Evolutionary conservation across 2,797 vertebrate species (phyloP), one percentile per base, ranked within the genome.

Genomic region (Pseudochirops cupreus): DNA sequence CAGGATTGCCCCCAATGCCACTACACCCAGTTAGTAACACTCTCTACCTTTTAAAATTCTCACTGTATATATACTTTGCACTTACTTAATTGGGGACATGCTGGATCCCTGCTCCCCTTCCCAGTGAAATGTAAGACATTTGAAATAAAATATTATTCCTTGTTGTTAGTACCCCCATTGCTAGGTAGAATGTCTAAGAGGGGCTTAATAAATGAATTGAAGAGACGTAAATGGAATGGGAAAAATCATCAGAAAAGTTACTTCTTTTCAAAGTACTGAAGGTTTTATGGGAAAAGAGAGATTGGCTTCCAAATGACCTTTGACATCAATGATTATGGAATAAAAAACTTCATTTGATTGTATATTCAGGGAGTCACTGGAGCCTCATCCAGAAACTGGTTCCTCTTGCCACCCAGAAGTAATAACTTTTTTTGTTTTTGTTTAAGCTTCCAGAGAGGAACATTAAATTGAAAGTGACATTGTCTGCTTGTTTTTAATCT

Each of bases 381-480:
- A 54, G 29, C 91, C n/a, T 26, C 55, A 90, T 91, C 55, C 56
- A 55, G 52, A 95, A 59, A 94, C n/a, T n/a, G 31, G 14, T 92
- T 67, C 3, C 90, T 62, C 95, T 93, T 87, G 62, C 2, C 58
- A 39, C 39, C 67, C 59, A 0, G 46, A 95, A 93, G 90, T 94
- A 56, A 33, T 54, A 39, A 74, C n/a, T 74, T 74, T 74, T 67
- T 93, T 94, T n/a, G 50, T 94, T 96, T 96, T 96, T 55, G 39
- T 94, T 91, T 93, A 94, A 56, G 50, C 90, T 95, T 95, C 95
- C 59, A 94, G 94, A 94, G 26, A 39, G 91, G 18, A 94, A 29
- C 55, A 54, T 94, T 94, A 91, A 92, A 92, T 58, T 89, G 57
- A 96, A 96, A 82, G 62, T 95, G 89, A 95, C 93, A 95, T 91